Conservation (phyloP, 2,113 vertebrate genomes). For the Rhabdornis inornatus region DNA sequence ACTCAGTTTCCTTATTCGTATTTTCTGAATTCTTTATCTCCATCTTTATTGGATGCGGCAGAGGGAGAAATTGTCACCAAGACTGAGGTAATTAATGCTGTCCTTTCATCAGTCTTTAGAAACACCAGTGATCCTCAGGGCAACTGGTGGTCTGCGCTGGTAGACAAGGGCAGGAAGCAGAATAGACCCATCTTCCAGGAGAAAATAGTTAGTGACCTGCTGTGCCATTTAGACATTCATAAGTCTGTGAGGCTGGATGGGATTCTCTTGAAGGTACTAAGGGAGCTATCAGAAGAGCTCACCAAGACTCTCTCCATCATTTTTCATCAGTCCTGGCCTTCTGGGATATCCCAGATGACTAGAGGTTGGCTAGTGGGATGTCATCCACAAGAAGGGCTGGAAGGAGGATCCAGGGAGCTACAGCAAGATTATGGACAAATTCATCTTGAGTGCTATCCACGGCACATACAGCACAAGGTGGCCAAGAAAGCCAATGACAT, state of each 20-base stretch:
- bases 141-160: fast-evolving
- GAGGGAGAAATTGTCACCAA: not conserved
- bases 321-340: not conserved
- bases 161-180: not conserved
- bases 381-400: not conserved
- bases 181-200: not conserved
- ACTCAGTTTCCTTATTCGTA: not conserved
- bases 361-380: no score
- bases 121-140: not conserved
- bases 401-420: not conserved
- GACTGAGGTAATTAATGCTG: not conserved
- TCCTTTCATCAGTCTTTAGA: not conserved
- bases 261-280: not conserved
- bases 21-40: not conserved
- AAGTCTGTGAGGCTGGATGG: not conserved
- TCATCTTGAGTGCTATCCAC: fast-evolving
- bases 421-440: not conserved
- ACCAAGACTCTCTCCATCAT: not conserved
- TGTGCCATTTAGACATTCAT: not conserved
- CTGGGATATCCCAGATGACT: not conserved
- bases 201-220: not conserved
- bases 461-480: not conserved
- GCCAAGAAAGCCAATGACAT: not conserved
- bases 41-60: not conserved
- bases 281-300: not conserved